Conservation (phyloP, 2,113 vertebrate genomes). For the Dendropsophus ebraccatus region DNA sequence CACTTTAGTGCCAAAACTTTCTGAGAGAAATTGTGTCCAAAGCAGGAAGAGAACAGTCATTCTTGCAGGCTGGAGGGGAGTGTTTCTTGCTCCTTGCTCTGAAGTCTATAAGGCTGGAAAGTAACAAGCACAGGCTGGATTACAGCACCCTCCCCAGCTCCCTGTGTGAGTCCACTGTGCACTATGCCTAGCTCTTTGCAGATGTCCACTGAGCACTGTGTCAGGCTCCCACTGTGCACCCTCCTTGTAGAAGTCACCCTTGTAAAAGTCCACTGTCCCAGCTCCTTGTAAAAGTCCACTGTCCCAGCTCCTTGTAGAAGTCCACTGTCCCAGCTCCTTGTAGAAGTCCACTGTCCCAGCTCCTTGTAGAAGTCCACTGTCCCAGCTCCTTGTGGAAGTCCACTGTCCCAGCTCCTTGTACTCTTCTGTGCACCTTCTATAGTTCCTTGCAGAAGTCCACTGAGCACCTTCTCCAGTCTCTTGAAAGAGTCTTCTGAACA, state of each 20-base stretch:
- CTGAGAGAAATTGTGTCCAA: slow-evolving; percentile 34
- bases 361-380: neutral
- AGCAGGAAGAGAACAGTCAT: slow-evolving; percentile 33
- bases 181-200: neutral
- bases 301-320: neutral
- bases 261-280: neutral
- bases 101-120: slow-evolving; percentile 9
- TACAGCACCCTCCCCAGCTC: slow-evolving; percentile 14
- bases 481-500: neutral
- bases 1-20: slow-evolving; percentile 45
- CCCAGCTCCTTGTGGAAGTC: neutral
- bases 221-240: no score
- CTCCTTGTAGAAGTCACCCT: neutral
- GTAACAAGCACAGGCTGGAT: slow-evolving; percentile 11
- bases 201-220: neutral
- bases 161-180: neutral
- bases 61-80: slow-evolving; percentile 48
- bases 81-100: slow-evolving; percentile 13
- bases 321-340: neutral
- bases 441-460: neutral
- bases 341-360: neutral
- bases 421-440: neutral
- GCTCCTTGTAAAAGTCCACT: neutral
- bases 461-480: neutral
- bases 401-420: neutral